Percentiles rank a stretch among this genome's conserved stretches.
These are phyloP conservation scores for Anguilla rostrata DNA, from an alignment of 2,113 vertebrate genomes.

Conservation along the genomic window DNA sequence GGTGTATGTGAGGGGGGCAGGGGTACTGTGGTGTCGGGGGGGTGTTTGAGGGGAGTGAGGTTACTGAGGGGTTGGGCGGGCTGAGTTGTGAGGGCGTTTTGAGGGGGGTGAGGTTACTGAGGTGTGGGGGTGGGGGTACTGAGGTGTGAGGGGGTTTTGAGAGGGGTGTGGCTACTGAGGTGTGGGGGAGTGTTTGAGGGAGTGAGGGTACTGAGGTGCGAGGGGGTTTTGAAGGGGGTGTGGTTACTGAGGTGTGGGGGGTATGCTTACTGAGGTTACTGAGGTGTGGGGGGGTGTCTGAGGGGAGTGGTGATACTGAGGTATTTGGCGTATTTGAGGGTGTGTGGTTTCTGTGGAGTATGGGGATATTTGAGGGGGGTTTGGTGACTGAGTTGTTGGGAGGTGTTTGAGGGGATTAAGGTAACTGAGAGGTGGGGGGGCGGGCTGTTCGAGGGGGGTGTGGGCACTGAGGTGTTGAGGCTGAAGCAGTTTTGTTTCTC, in stretches of 20 bases:
- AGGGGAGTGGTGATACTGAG: background rate
- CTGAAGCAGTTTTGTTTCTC: no score
- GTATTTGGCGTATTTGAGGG: conserved; percentile 10
- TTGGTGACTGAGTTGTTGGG: background rate
- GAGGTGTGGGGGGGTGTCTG: background rate
- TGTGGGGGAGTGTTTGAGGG: background rate
- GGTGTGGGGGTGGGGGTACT: background rate
- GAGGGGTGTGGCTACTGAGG: no score
- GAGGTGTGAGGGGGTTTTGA: no score
- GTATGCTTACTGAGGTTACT: no score
- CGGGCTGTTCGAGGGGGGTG: background rate
- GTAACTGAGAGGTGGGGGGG: background rate
- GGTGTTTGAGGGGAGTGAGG: background rate
- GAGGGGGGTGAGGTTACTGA: background rate
- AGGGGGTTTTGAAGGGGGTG: background rate
- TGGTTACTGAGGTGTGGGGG: background rate
- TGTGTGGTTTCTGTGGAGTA: background rate
- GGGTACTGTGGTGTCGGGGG: background rate
- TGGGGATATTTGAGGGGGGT: no score
- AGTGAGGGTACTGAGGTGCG: background rate
- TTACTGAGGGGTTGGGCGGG: background rate
- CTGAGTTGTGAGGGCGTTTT: no score
- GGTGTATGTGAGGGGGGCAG: no score
- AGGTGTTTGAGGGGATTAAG: background rate
- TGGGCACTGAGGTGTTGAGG: no score